These are phyloP conservation scores for Zaprionus lineosus DNA, from an alignment of 2,888 invertebrate genomes.

Conservation along the genomic window DNA sequence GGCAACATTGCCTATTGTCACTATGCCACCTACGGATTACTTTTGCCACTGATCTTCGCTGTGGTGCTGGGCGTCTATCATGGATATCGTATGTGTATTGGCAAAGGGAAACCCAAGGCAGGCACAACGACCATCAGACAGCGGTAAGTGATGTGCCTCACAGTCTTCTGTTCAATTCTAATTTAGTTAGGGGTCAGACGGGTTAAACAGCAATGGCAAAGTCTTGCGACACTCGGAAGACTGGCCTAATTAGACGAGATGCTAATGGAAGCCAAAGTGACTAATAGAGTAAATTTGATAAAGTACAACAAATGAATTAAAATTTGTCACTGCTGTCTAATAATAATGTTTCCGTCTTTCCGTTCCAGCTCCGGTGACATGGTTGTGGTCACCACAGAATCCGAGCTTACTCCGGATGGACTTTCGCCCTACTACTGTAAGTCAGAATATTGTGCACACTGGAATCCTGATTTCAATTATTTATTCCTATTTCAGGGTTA, in stretches of 20 bases:
- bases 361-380: constrained; percentile 86
- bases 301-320: constrained; percentile 40
- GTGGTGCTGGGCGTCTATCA: constrained; percentile 87
- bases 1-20: constrained; percentile 87
- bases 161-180: constrained; percentile 22
- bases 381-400: constrained; percentile 86
- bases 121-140: constrained; percentile 81
- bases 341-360: background rate
- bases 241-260: constrained; percentile 54
- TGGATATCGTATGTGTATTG: constrained; percentile 87
- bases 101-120: constrained; percentile 83
- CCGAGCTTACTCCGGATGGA: constrained; percentile 85
- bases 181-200: constrained; percentile 57
- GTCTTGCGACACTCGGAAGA: constrained; percentile 33
- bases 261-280: constrained; percentile 57
- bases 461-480: background rate
- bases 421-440: constrained; percentile 86
- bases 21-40: constrained; percentile 87
- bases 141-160: constrained; percentile 67
- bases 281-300: constrained; percentile 31
- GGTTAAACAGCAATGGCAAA: constrained; percentile 59
- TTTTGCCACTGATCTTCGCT: constrained; percentile 86
- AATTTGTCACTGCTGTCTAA: constrained; percentile 23
- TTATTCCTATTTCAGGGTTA: constrained; percentile 83
- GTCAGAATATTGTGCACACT: constrained; percentile 1